Conservation (phyloP, 2,888 invertebrate species). For the Amphipyra tragopoginis region DNA sequence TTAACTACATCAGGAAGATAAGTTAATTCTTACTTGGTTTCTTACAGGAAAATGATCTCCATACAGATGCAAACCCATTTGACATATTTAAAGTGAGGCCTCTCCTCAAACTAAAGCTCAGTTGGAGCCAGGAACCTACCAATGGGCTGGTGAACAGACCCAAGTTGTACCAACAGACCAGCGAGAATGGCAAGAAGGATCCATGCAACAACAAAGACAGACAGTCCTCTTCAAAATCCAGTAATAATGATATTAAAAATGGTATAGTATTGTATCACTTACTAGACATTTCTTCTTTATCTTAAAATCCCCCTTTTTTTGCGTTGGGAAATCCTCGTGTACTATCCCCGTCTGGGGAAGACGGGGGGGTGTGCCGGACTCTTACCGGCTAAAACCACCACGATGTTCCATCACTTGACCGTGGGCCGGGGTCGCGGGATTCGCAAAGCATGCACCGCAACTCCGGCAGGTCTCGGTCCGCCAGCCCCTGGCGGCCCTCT, state of each 20-base stretch:
- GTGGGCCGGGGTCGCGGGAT: no score
- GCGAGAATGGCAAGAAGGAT: conserved; percentile 83
- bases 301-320: no score
- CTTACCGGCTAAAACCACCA: no score
- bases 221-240: conserved; percentile 71
- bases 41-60: conserved; percentile 81
- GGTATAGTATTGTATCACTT: conserved; percentile 68
- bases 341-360: no score
- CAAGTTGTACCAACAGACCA: conserved; percentile 86
- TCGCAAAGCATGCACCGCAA: no score
- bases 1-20: not conserved
- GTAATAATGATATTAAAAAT: conserved; percentile 76
- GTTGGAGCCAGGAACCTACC: conserved; percentile 94
- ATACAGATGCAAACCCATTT: conserved; percentile 90
- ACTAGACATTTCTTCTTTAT: conserved; percentile 6
- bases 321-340: no score
- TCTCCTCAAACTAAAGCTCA: conserved; percentile 95
- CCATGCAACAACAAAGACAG: conserved; percentile 73
- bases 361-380: no score
- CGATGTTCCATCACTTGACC: no score
- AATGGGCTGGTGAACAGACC: conserved; percentile 92
- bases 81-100: conserved; percentile 95
- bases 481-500: no score
- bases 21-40: not conserved
- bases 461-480: no score